These are phyloP conservation scores for Nothoprocta pentlandii DNA, from an alignment of 2,113 vertebrate genomes.

Conservation along the genomic window DNA sequence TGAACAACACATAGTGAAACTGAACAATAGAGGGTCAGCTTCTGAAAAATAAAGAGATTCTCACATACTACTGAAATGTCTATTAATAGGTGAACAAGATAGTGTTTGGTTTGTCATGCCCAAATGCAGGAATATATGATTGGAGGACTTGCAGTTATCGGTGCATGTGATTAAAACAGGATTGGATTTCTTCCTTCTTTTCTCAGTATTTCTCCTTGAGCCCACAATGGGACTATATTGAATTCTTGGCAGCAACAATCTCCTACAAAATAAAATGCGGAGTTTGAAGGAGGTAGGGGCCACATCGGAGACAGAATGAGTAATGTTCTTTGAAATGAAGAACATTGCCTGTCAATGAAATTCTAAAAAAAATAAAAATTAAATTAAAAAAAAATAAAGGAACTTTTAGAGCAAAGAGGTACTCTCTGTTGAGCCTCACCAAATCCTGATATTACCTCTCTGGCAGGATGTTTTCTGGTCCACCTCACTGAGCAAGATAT, in stretches of 20 bases:
- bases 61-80: neutral
- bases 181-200: neutral
- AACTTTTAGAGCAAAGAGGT: neutral
- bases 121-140: neutral
- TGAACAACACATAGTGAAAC: neutral
- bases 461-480: neutral
- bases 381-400: neutral
- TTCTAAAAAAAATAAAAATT: neutral
- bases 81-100: neutral
- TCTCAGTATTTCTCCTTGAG: neutral
- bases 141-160: neutral
- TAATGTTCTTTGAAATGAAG: neutral
- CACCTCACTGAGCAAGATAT: neutral
- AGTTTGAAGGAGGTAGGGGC: neutral
- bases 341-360: neutral
- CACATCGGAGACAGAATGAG: neutral
- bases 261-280: neutral
- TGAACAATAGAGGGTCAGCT: neutral
- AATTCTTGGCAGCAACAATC: neutral
- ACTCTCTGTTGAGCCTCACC: neutral
- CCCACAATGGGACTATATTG: neutral
- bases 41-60: neutral
- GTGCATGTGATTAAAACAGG: neutral
- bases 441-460: neutral
- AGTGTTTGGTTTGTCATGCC: neutral